Conservation (phyloP, 2,113 vertebrate species). For the Cinclus mexicanus region DNA sequence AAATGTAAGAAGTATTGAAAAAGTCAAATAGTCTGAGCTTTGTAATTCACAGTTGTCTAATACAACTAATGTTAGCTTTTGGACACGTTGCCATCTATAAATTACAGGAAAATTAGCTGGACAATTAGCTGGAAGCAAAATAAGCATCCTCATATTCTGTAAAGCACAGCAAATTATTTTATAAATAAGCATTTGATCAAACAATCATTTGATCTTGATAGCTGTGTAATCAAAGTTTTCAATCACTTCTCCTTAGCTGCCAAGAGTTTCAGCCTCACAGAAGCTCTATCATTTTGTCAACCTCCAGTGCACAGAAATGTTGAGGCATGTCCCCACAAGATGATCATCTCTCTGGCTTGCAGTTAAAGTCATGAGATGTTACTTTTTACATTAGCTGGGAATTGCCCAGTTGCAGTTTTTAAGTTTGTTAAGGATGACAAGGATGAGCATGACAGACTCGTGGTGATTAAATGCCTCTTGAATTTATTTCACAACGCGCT, state of each 20-base stretch:
- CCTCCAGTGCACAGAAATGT: conserved; percentile 33
- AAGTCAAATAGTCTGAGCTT: neutral
- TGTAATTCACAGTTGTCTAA: neutral
- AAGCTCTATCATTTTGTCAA: conserved; percentile 39
- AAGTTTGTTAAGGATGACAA: conserved; percentile 56
- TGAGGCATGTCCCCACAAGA: conserved; percentile 62
- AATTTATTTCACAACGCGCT: conserved; percentile 51
- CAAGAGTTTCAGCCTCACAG: neutral
- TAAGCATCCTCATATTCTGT: conserved; percentile 1
- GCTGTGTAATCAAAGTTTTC: conserved; percentile 30
- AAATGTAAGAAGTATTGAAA: neutral
- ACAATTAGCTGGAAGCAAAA: conserved; percentile 45
- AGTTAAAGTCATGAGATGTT: conserved; percentile 49
- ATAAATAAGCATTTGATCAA: conserved; percentile 36
- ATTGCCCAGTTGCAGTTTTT: conserved; percentile 60
- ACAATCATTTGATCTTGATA: conserved; percentile 21
- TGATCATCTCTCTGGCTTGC: conserved; percentile 44
- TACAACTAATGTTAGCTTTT: neutral
- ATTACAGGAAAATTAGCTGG: conserved; percentile 24
- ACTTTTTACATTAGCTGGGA: conserved; percentile 50
- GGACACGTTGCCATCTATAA: neutral
- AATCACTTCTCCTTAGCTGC: conserved; percentile 39
- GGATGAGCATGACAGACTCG: conserved; percentile 23
- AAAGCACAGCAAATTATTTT: conserved; percentile 4
- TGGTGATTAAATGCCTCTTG: conserved; percentile 53